Evolutionary conservation across 2,888 invertebrate genomes (phyloP), one percentile per base, ranked within the genome.

Genomic region (Hydraecia micacea): DNA sequence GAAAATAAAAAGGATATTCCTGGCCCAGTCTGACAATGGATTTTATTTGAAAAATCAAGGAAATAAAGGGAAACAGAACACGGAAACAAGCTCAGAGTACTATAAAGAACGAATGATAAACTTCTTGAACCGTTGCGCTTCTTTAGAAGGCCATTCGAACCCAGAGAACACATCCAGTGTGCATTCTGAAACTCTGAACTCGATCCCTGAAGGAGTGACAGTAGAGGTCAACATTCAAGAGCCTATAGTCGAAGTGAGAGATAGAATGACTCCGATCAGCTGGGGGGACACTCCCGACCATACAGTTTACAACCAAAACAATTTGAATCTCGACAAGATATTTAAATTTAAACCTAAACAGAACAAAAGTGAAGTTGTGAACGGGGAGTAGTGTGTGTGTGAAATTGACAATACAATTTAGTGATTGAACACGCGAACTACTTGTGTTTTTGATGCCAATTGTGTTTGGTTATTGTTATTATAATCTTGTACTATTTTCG

Each of bases 1-100:
- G 80, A 97, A 97, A 86, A 95, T 97, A 28, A 97, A 97, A 75
- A 96, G 96, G 75, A 97, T 97, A 89, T 97, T 97, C 66, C 80
- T 96, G 55, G 95, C 95, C 6, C 95, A 96, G 81, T 94, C 93
- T 77, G 95, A 96, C 73, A 95, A 94, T 79, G 95, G 95, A 2
- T 96, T 95, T 77, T 97, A 96, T 88, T 89, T 96, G 28, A 96
- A 95, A 88, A 94, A 95, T 76, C 95, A 93, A 93, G 97, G 92
- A 91, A 97, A 93, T 89, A 97, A 94, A 93, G 93, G 83, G 75
- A 97, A 95, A 94, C 93, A 92, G 6, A 95, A 95, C 72, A 95
- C 95, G 0, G 97, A 97, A 32, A 95, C 96, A 0, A 96, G 95
- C 73, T 96, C 96, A 0, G 97, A 97, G 80, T 94, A 95, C 74